Evolutionary conservation across 2,113 vertebrate species (phyloP), one percentile per base, ranked within the genome.

Genomic region (Sander lucioperca): DNA sequence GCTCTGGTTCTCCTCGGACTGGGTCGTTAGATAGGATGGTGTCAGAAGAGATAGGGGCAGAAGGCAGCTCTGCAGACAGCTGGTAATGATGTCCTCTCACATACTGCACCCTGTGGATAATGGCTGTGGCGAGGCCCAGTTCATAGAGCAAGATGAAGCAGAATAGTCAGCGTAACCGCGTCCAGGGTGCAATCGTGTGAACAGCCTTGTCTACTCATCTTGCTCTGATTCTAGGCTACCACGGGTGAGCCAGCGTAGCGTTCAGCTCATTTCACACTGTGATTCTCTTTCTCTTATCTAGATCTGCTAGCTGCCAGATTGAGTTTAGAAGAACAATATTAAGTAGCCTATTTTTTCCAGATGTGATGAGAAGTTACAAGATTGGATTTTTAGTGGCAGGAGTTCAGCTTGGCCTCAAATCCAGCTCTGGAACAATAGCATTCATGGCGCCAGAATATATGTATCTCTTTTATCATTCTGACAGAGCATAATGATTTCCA

Each of bases 11-110:
- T 92, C 79, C 63, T 80, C 43, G 43, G 80, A 64, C 77, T 9
- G 43, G 66, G 78, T 81, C 16, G 65, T 76, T 78, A 89, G 88
- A 92, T 91, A 71, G 87, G 74, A 76, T 70, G 76, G 89, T 67
- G 72, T 88, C 73, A 70, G 85, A 79, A 45, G 77, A 93, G 87
- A 89, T 85, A 86, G 82, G 81, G 19, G 50, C 57, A 72, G 77
- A 64, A 86, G 88, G 77, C 74, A 70, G 82, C 77, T 43, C 84
- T 68, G 79, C 79, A 69, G 93, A 92, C 92, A 93, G 91, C 77
- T 85, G 81, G 89, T 92, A 93, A 93, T 92, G 91, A 93, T 92
- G 91, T 91, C 89, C 83, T 94, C 88, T 92, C 89, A 87, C 90
- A 90, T 64, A 13, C 53, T 6, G 80, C 82, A 62, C 80, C 76